Conservation (phyloP, 2,888 invertebrate genomes). For the Erynnis tages region DNA sequence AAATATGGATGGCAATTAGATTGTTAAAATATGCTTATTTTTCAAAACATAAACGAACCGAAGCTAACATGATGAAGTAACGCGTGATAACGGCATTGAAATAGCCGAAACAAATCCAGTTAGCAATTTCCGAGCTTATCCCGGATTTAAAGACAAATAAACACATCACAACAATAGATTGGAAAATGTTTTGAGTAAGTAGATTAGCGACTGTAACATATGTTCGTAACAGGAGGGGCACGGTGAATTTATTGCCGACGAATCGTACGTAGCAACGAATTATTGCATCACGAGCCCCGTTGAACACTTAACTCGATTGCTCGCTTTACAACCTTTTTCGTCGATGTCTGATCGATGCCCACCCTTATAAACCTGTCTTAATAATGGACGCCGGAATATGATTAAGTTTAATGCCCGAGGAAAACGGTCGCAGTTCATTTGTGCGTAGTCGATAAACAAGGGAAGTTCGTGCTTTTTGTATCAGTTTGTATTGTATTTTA, state of each 20-base stretch:
- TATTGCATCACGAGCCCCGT: constrained; percentile 62
- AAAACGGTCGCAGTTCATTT: background rate
- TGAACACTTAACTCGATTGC: constrained; percentile 55
- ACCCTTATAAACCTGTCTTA: constrained; percentile 10
- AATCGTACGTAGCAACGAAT: constrained; percentile 59
- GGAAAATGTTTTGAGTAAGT: constrained; percentile 33
- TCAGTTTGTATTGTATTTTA: too few relatives aligned
- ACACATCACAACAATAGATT: constrained; percentile 21
- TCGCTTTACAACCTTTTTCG: constrained; percentile 22
- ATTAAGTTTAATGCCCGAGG: background rate
- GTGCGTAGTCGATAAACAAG: too few relatives aligned
- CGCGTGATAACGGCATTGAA: constrained; percentile 4
- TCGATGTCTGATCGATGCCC: constrained; percentile 18
- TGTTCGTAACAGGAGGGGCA: constrained; percentile 59
- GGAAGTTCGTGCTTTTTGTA: too few relatives aligned
- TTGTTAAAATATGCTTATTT: too few relatives aligned
- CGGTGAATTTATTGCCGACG: constrained; percentile 53
- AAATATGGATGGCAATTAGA: too few relatives aligned
- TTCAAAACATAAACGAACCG: too few relatives aligned
- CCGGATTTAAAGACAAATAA: constrained; percentile 9
- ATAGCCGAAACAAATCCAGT: background rate
- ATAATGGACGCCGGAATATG: constrained; percentile 1
- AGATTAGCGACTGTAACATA: constrained; percentile 59
- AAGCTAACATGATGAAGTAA: too few relatives aligned
- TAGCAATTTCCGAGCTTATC: constrained; percentile 2